Evolutionary conservation across 2,888 invertebrate species (phyloP).

Genomic region (Ormyrus pomaceus): DNA sequence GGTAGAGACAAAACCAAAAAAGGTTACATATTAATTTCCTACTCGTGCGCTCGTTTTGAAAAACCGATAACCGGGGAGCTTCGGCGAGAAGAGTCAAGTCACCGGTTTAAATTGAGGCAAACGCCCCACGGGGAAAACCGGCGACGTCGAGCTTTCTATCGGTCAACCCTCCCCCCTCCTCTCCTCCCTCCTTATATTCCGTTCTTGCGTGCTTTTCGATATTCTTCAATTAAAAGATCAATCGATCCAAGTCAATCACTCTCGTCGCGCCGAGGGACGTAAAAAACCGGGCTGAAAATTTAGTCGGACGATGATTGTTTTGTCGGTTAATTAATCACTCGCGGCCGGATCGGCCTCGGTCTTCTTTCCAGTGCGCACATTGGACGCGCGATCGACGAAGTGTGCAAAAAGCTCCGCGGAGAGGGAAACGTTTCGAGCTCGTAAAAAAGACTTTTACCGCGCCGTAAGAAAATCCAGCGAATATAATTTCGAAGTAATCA

Average conservation of each 20-base stretch:
- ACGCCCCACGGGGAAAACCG: slow-evolving; percentile 64
- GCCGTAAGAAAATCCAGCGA: too few species aligned
- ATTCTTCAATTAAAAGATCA: slow-evolving; percentile 53
- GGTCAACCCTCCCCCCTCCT: slow-evolving; percentile 33
- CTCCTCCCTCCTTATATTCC: not conserved
- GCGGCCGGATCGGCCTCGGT: slow-evolving; percentile 1
- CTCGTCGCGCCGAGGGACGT: slow-evolving; percentile 52
- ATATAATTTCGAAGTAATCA: too few species aligned
- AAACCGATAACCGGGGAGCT: slow-evolving; percentile 34
- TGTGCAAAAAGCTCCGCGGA: too few species aligned
- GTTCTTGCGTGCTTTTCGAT: not conserved
- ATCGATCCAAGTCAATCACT: slow-evolving; percentile 60
- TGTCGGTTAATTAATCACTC: slow-evolving; percentile 37
- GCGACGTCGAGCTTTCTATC: slow-evolving; percentile 46
- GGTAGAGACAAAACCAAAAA: not conserved
- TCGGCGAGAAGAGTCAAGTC: slow-evolving; percentile 62
- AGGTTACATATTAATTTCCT: slow-evolving; percentile 32
- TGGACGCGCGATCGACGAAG: too few species aligned
- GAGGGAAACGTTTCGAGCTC: too few species aligned
- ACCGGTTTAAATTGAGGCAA: slow-evolving; percentile 74
- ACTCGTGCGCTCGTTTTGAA: slow-evolving; percentile 16
- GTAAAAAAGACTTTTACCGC: too few species aligned
- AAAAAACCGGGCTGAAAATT: not conserved
- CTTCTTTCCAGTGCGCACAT: too few species aligned
- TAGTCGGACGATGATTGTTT: slow-evolving; percentile 22